Base-by-base conservation (phyloP, 2,113 vertebrate genomes). In the Mormyrus lacerda region DNA sequence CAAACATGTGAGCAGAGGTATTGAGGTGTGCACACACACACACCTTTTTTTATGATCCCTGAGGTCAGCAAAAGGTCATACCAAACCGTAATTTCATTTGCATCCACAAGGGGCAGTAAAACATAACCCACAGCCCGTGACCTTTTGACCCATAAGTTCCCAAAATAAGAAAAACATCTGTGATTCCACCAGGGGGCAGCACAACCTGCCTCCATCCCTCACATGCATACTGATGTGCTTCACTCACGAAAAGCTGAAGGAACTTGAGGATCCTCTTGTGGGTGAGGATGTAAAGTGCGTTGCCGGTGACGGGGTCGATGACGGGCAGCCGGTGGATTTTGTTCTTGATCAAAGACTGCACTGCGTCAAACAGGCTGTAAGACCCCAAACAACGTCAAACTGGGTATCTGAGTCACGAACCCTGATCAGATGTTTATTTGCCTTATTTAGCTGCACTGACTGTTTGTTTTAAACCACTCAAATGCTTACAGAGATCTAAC, bases 251-350 rank as follows among this genome's bases (percentile, higher is more conserved):
- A 92, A 99, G 98, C 96, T 99, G 98, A 93, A 99, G 98, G 94
- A 99, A 99, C 96, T 99, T 99, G 95, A 99, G 98, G 95, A 99
- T 98, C 96, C 98, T 96, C 96, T 99, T 99, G 97, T 99, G 98
- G 91, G 98, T 99, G 94, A 99, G 98, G 91, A 99, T 99, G 95
- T 99, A 99, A 96, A 99, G 98, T 97, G 97, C 98, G 91, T 99
- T 99, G 94, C 98, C 98, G 89, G 97, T 98, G 95, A 98, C 95
- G 1, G 98, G 98, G 95, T 99, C 98, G 91, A 99, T 99, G 94
- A 99, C 97, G 89, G 98, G 98, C 96, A 99, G 95, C 93, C 98
- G 97, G 96, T 99, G 98, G 96, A 99, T 99, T 96, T 98, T 99
- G 95, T 99, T 99, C 97, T 98, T 99, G 96, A 99, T 99, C 96